These are phyloP conservation scores for Artemia franciscana DNA, from an alignment of 1,140 invertebrate genomes.

Conservation along the genomic window DNA sequence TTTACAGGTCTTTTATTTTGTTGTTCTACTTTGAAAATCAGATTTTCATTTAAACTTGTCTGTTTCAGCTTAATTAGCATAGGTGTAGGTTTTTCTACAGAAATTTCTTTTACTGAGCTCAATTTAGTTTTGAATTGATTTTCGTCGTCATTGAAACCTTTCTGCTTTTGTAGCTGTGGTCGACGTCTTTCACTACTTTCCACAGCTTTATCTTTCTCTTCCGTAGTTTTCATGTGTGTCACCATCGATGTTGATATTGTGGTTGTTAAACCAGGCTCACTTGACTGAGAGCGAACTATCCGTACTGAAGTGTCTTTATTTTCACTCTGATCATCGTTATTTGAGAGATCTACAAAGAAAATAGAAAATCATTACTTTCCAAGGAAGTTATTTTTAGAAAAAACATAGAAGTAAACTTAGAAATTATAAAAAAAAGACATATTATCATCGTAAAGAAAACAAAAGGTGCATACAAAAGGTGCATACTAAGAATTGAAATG, in stretches of 20 bases:
- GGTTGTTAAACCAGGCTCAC: neutral
- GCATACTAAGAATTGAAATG: no score
- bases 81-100: neutral
- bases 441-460: no score
- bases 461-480: no score
- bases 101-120: neutral
- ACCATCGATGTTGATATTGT: neutral
- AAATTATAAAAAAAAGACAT: no score
- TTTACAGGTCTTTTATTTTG: conserved; percentile 53
- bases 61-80: conserved; percentile 33
- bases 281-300: conserved; percentile 10
- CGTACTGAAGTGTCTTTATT: neutral
- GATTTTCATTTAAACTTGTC: conserved; percentile 63
- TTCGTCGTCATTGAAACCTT: conserved; percentile 2
- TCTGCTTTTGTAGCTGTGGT: neutral
- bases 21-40: conserved; percentile 48
- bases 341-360: conserved; percentile 6
- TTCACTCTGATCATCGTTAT: neutral
- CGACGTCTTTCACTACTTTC: neutral
- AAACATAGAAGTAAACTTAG: no score
- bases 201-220: neutral
- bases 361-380: no score
- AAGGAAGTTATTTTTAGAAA: no score
- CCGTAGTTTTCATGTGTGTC: neutral
- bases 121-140: neutral